Evolutionary conservation across 2,797 vertebrate species (phyloP).

Genomic region (Acipenser oxyrinchus): DNA sequence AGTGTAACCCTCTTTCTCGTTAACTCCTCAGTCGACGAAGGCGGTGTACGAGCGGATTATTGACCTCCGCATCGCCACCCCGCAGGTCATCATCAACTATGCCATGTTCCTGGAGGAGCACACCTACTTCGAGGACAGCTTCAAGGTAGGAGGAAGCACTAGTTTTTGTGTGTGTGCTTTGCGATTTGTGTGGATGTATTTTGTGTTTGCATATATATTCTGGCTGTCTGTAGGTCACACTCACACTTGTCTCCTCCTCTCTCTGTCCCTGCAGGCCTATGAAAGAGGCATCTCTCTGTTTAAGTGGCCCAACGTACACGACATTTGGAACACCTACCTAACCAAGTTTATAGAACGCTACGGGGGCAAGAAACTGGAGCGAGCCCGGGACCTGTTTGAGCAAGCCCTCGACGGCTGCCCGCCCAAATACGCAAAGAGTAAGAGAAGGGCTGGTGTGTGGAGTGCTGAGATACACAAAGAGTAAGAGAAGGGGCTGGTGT

Average conservation of each 20-base stretch:
- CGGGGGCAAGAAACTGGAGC: constrained; percentile 85
- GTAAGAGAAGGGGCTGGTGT: no score
- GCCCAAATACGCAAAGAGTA: constrained; percentile 36
- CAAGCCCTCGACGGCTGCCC: constrained; percentile 87
- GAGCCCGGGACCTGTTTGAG: constrained; percentile 85
- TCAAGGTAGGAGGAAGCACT: constrained; percentile 62
- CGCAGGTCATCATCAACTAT: constrained; percentile 92
- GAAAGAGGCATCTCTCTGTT: constrained; percentile 91
- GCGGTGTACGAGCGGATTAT: constrained; percentile 90
- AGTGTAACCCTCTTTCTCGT: no score
- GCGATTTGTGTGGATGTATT: no score
- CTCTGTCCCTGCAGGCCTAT: constrained; percentile 60
- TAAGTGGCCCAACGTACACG: constrained; percentile 88
- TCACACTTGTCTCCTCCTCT: no score
- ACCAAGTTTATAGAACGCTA: constrained; percentile 90
- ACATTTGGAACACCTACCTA: constrained; percentile 94
- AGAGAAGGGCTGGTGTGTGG: no score
- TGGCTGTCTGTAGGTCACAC: background rate
- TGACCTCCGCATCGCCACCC: constrained; percentile 88
- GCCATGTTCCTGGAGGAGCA: constrained; percentile 91
- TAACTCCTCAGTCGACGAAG: constrained; percentile 72
- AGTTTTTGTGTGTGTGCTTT: no score
- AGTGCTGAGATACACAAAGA: no score
- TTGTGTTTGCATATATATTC: background rate
- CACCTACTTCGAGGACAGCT: constrained; percentile 91